Base-by-base conservation (phyloP, 2,113 vertebrate genomes). In the Syngnathoides biaculeatus region DNA sequence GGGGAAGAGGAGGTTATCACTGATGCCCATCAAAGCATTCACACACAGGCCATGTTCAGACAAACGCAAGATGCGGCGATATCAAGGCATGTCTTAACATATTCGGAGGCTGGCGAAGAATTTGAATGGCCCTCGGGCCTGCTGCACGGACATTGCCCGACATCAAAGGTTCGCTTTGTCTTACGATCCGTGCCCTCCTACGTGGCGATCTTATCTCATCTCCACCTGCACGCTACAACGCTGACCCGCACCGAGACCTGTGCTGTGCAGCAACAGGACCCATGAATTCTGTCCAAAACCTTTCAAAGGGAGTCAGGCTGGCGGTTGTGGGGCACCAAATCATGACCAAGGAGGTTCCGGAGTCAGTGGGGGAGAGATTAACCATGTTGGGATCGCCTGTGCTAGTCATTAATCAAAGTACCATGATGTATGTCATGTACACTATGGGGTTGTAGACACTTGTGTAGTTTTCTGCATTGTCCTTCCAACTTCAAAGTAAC, bases 201-300 rank as follows among this genome's bases (percentile, higher is more conserved):
- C 67, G 67, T 93, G 93, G 90, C 93, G 94, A 95, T 95, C 92
- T 91, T 95, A 96, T 95, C 94, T 90, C 91, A 87, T 90, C 90
- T 93, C 93, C 91, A 91, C 94, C 95, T 89, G 93, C 93, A 94
- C 93, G 91, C 91, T 89, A 88, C 90, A 22, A 92, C 87, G 86
- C 86, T 94, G 94, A 94, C 94, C 93, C 93, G 82, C 93, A 71
- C 73, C 73, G 65, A 75, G 74, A 76, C 80, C 83, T 71, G 24
- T 5, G 61, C 73, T 35, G 4, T 71, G 65, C 79, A 68, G 64
- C 71, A 59, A 76, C 77, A 77, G 74, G 82, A 79, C 79, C 47
- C 8, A 0, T 60, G 53, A 76, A 73, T 72, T 30, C 50, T 65
- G 72, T 82, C 79, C 86, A 87, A 82, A 75, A 77, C 22, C 72